Evolutionary conservation across 2,113 vertebrate species (phyloP).

Genomic region (Mugil cephalus): DNA sequence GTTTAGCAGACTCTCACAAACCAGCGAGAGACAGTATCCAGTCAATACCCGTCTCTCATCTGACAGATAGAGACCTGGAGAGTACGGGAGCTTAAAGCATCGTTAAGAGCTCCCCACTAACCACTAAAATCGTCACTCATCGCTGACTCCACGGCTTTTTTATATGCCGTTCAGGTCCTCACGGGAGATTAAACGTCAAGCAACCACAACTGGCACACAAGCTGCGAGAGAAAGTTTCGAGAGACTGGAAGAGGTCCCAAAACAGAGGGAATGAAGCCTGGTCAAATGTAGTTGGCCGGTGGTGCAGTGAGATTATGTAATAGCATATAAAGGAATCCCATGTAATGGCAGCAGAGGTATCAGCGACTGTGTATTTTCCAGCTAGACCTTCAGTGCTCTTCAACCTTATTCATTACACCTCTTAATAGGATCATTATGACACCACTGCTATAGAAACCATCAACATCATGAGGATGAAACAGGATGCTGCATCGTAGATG

Average conservation of each 20-base stretch:
- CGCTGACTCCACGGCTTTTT: slow-evolving; percentile 23
- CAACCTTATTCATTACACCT: no score
- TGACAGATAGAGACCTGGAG: slow-evolving; percentile 17
- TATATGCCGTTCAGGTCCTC: slow-evolving; percentile 31
- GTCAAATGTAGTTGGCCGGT: no score
- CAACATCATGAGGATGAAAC: no score
- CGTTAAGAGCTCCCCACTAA: slow-evolving; percentile 28
- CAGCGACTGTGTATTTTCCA: no score
- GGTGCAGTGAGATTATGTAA: slow-evolving; percentile 4
- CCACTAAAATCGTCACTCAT: slow-evolving; percentile 48
- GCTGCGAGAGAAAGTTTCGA: slow-evolving; percentile 16
- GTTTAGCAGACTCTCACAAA: background rate
- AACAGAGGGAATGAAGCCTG: slow-evolving; percentile 2
- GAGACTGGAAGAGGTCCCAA: background rate
- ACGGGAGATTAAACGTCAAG: slow-evolving; percentile 28
- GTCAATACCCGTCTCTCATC: background rate
- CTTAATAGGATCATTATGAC: no score
- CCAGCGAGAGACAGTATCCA: slow-evolving; percentile 3
- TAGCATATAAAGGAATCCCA: no score
- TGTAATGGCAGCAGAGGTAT: no score
- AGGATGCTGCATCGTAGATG: no score
- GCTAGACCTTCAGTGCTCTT: no score
- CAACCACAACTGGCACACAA: slow-evolving; percentile 30
- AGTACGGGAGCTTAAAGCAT: background rate
- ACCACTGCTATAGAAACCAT: no score